Conservation (phyloP, 2,113 vertebrate species). For the Scalopus aquaticus region DNA sequence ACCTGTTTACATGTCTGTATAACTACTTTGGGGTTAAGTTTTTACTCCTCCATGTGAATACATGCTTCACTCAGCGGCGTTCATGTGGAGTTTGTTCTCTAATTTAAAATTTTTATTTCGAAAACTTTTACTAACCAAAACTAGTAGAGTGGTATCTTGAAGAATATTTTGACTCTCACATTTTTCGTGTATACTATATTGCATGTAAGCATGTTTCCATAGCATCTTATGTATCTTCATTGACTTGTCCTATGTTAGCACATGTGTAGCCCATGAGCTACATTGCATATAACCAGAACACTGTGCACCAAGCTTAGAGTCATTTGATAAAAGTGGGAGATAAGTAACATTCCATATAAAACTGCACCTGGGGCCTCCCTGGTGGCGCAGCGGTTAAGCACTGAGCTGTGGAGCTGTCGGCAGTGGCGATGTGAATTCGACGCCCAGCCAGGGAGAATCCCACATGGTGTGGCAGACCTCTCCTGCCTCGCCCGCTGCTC, state of each 20-base stretch:
- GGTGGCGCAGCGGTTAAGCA: too few relatives aligned
- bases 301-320: not conserved
- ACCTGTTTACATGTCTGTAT: too few relatives aligned
- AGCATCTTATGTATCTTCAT: not conserved
- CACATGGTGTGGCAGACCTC: too few relatives aligned
- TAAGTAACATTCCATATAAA: not conserved
- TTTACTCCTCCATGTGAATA: too few relatives aligned
- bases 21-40: too few relatives aligned
- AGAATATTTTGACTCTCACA: conserved; percentile 17
- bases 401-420: too few relatives aligned
- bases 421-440: too few relatives aligned
- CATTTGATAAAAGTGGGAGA: not conserved
- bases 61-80: not conserved
- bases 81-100: not conserved
- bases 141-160: conserved; percentile 22
- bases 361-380: not conserved
- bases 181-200: not conserved
- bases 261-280: not conserved
- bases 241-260: not conserved
- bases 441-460: too few relatives aligned
- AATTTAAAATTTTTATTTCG: not conserved
- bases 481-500: too few relatives aligned
- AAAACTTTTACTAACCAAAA: not conserved
- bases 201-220: not conserved
- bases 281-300: not conserved